Evolutionary conservation across 2,888 invertebrate genomes (phyloP).

Genomic region (Vannuccia rotundouncinata): DNA sequence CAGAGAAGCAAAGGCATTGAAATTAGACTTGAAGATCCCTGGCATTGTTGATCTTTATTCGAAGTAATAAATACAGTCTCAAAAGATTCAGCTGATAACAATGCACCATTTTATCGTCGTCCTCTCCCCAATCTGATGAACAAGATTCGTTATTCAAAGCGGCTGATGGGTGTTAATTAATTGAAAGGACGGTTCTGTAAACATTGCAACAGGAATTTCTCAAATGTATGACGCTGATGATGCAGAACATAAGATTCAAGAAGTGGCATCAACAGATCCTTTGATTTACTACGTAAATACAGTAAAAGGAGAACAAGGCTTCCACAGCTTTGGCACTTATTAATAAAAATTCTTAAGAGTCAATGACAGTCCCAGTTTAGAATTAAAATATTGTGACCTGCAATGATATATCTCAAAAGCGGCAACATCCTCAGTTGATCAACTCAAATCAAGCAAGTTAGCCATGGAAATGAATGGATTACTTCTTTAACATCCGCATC

Average conservation of each 20-base stretch:
- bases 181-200: constrained; percentile 12
- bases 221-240: constrained; percentile 23
- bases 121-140: constrained; percentile 20
- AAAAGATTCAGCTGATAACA: no score
- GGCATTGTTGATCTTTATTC: no score
- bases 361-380: constrained; percentile 16
- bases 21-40: no score
- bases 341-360: constrained; percentile 13
- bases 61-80: no score
- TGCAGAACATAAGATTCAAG: constrained; percentile 23
- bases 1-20: no score
- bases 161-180: constrained; percentile 17
- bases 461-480: constrained; percentile 12
- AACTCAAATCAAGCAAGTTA: constrained; percentile 21
- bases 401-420: constrained; percentile 19
- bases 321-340: constrained; percentile 18
- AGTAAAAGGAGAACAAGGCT: constrained; percentile 20
- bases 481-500: constrained; percentile 7
- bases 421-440: constrained; percentile 26
- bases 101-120: no score
- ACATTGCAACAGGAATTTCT: constrained; percentile 20
- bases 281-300: constrained; percentile 24
- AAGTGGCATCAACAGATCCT: constrained; percentile 2
- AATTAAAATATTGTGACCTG: constrained; percentile 14
- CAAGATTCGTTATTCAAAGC: constrained; percentile 15